Percentiles rank a stretch among this genome's conserved stretches.
Evolutionary conservation across 2,113 vertebrate genomes (phyloP).

Genomic region (Podarcis cretensis): DNA sequence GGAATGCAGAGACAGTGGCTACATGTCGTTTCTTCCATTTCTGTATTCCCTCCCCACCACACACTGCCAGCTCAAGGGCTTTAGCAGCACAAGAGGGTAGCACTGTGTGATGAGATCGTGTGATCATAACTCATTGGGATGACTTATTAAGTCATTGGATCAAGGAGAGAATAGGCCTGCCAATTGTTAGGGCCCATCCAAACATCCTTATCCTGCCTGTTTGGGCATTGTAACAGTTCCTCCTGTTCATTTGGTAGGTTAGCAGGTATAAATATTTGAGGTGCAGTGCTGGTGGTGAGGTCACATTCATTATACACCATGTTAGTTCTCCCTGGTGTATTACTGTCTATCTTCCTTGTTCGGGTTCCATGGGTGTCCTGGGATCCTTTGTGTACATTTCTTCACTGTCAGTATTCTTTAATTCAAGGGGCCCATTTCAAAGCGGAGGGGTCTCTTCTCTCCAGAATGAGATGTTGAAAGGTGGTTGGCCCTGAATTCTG

Average conservation of each 20-base stretch:
- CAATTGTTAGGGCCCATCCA: background rate
- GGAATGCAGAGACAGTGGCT: background rate
- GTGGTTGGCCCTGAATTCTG: background rate
- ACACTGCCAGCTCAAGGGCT: background rate
- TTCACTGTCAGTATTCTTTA: background rate
- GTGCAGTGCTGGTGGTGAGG: background rate
- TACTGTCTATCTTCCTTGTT: background rate
- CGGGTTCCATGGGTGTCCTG: background rate
- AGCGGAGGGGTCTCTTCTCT: background rate
- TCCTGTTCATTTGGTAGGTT: background rate
- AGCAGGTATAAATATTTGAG: background rate
- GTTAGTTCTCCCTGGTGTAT: background rate
- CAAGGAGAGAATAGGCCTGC: background rate
- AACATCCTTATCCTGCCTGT: background rate
- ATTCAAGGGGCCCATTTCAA: no score
- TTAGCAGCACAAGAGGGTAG: background rate
- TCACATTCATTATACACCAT: background rate
- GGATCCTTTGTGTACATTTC: no score
- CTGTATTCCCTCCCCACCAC: background rate
- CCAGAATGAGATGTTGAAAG: background rate
- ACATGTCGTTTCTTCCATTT: no score
- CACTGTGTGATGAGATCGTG: background rate
- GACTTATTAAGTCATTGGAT: no score
- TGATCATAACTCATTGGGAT: no score
- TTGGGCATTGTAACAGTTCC: background rate